Percentiles rank a stretch among this genome's conserved stretches.
Conservation (phyloP, 2,113 vertebrate genomes). For the Octodon degus region DNA sequence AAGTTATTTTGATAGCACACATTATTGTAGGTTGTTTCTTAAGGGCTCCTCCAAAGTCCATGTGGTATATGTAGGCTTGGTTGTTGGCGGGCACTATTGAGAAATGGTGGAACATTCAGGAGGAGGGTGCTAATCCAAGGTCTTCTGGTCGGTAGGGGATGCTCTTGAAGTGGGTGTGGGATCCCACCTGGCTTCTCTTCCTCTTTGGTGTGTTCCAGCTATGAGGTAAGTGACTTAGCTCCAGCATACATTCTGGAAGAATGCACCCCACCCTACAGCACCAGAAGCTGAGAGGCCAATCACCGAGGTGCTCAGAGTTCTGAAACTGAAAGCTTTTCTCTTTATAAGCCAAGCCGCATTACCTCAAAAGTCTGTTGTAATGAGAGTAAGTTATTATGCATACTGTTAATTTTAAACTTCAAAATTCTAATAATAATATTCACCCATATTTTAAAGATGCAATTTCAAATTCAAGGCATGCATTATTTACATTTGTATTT, state of each 20-base stretch:
- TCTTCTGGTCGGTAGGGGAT: background rate
- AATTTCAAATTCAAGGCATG: background rate
- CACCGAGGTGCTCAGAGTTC: background rate
- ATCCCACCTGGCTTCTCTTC: no score
- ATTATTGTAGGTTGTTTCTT: background rate
- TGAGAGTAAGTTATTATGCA: background rate
- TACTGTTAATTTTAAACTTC: background rate
- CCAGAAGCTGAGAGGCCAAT: background rate
- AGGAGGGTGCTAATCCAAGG: fast-evolving
- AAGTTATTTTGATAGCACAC: background rate
- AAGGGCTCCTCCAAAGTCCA: background rate
- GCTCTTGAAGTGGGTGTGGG: no score
- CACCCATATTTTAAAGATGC: background rate
- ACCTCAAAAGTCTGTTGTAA: background rate
- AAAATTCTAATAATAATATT: background rate
- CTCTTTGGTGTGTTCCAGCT: background rate
- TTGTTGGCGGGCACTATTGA: no score
- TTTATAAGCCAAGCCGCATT: background rate
- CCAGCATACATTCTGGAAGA: fast-evolving
- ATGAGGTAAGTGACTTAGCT: background rate
- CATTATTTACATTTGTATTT: background rate
- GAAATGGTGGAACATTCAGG: background rate
- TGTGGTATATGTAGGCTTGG: no score
- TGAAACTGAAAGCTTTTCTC: background rate
- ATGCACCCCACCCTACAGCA: no score